Conservation (phyloP, 2,888 invertebrate genomes). For the Eulithis testata region DNA sequence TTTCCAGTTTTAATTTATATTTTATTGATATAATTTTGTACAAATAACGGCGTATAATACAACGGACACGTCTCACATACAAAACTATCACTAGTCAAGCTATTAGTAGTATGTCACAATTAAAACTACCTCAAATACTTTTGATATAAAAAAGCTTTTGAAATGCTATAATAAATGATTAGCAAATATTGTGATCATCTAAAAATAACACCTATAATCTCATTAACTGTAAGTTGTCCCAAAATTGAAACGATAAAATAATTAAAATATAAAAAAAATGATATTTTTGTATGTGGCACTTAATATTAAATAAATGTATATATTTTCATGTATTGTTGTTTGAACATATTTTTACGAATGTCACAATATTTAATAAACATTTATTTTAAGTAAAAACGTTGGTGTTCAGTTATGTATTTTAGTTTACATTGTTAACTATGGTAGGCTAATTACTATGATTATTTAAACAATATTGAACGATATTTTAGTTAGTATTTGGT, state of each 20-base stretch:
- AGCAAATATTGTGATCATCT: constrained; percentile 9
- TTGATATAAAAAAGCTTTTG: constrained; percentile 29
- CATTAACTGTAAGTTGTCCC: too few relatives aligned
- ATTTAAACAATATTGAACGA: constrained; percentile 7
- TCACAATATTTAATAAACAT: constrained; percentile 21
- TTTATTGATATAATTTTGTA: constrained; percentile 85
- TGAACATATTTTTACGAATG: neutral
- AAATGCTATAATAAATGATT: constrained; percentile 12
- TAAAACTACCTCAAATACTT: constrained; percentile 61
- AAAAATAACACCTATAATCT: too few relatives aligned
- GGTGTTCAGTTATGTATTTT: constrained; percentile 19
- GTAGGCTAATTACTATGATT: constrained; percentile 4
- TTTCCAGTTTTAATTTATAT: constrained; percentile 57
- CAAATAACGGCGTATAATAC: constrained; percentile 85
- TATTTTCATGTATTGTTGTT: too few relatives aligned
- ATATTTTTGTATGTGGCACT: too few relatives aligned
- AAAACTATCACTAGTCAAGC: constrained; percentile 84
- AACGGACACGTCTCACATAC: constrained; percentile 85
- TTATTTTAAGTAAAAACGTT: constrained; percentile 15
- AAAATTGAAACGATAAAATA: too few relatives aligned
- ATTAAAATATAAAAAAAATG: too few relatives aligned
- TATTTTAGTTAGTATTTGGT: constrained; percentile 19
- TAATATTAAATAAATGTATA: too few relatives aligned
- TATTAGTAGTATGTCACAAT: constrained; percentile 72
- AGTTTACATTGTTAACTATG: constrained; percentile 9